phyloP scores from a whole-genome alignment of 2,888 invertebrate species.

The Serripes groenlandicus region DNA sequence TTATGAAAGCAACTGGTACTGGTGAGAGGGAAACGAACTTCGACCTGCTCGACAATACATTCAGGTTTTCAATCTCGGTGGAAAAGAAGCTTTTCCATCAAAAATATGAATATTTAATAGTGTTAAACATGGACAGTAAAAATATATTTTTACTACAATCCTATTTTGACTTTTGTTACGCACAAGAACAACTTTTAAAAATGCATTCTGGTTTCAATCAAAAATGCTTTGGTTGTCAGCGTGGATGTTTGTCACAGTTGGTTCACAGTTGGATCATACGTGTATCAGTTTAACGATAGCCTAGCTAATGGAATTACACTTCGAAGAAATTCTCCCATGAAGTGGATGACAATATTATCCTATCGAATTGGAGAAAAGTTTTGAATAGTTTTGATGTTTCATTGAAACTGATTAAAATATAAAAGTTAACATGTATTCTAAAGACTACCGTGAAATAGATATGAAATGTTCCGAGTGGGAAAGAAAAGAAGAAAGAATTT shows the following conservation, averaged over 20 bases:
- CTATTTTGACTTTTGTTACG: constrained; percentile 55
- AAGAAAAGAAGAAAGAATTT: constrained; percentile 31
- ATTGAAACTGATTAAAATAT: constrained; percentile 24
- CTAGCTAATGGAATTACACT: constrained; percentile 40
- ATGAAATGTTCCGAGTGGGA: too few species aligned
- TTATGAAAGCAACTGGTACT: constrained; percentile 19
- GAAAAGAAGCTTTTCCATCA: neutral
- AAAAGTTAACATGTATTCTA: too few species aligned
- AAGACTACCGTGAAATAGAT: too few species aligned
- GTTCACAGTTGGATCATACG: constrained; percentile 38
- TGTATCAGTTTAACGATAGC: constrained; percentile 29
- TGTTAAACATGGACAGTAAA: constrained; percentile 11
- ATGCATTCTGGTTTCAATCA: constrained; percentile 30
- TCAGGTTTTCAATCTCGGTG: too few species aligned
- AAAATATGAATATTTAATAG: neutral
- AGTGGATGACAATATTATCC: constrained; percentile 32
- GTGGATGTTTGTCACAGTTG: constrained; percentile 18
- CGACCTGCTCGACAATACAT: too few species aligned
- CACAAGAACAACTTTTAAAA: constrained; percentile 26
- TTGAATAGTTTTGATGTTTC: constrained; percentile 20
- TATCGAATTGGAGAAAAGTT: constrained; percentile 37
- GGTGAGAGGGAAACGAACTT: too few species aligned
- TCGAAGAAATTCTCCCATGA: constrained; percentile 46
- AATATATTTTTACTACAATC: constrained; percentile 37
- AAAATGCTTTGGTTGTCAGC: constrained; percentile 41